Base-by-base conservation (phyloP, 1,140 invertebrate species). In the Atopsyche davidsoni region DNA sequence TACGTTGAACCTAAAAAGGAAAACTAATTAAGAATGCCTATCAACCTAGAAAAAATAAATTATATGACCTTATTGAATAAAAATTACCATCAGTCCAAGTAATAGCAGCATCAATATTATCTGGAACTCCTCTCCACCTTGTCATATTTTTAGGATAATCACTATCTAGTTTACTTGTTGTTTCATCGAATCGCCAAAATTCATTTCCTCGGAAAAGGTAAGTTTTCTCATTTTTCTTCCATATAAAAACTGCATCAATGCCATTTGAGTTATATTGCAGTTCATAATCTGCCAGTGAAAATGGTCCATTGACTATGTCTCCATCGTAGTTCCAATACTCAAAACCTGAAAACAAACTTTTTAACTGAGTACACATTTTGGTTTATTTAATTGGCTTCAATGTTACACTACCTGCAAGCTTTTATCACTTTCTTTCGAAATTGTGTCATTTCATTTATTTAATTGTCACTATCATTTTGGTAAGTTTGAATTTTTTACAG, bases 171-270 rank as follows among this genome's bases (percentile, higher is more conserved):
- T 57, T 63, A 34, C 60, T 60, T 1, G 63, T 66, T 7, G 49
- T 64, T 59, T 85, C 82, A 60, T 87, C 78, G 55, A 77, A 86
- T 42, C 82, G 68, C 80, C 84, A 87, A 66, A 84, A 87, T 45
- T 72, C 56, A 51, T 82, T 69, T 9, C 75, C 73, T 49, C 77
- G 77, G 50, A 78, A 80, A 42, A 80, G 63, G 54, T 80, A 81
- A 0, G 76, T 79, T 59, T 72, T 75, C 47, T 72, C 73, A 57
- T 75, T 75, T 54, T 71, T 71, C 39, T 70, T 76, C 72, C 83
- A 87, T 11, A 78, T 66, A 63, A 86, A 79, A 2, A 78, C 84
- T 1, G 85, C 84, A 64, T 86, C 84, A 14, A 89, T 68, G 51
- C 76, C 74, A n/a, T 77, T 66, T 0, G 89, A 63, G 55, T 76